Conservation (phyloP, 2,888 invertebrate species). For the Marronus borbonicus region DNA sequence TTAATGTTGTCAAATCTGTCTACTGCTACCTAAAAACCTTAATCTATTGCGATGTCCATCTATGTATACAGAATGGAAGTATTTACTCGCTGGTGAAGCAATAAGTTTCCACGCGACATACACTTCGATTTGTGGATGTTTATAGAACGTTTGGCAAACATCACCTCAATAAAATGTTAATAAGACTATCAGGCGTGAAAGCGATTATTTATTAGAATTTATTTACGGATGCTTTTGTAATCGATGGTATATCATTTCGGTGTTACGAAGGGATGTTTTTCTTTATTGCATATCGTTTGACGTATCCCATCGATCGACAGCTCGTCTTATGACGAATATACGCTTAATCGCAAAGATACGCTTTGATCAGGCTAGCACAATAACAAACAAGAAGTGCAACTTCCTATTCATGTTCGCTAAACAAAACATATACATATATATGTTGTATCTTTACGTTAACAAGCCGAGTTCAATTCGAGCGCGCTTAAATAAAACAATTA, state of each 20-base stretch:
- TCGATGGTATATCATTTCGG: not conserved
- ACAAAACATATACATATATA: conserved; percentile 1
- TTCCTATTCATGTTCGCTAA: conserved; percentile 20
- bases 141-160: conserved; percentile 10
- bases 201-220: not conserved
- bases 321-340: conserved; percentile 9
- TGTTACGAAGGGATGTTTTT: not conserved
- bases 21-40: not conserved
- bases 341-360: conserved; percentile 14
- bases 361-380: conserved; percentile 26
- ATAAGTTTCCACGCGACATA: conserved; percentile 6
- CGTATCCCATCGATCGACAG: conserved; percentile 1
- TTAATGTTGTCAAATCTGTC: conserved; percentile 13
- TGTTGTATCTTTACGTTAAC: conserved; percentile 20
- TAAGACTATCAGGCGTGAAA: not conserved
- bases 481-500: conserved; percentile 22
- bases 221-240: not conserved
- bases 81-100: conserved; percentile 22
- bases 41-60: conserved; percentile 3
- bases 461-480: not conserved
- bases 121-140: not conserved
- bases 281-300: conserved; percentile 1
- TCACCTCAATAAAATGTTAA: conserved; percentile 6
- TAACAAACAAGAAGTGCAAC: conserved; percentile 20
- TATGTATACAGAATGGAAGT: conserved; percentile 4